These are phyloP conservation scores for Epinotia brunnichana DNA, from an alignment of 2,888 invertebrate species.

Conservation along the genomic window DNA sequence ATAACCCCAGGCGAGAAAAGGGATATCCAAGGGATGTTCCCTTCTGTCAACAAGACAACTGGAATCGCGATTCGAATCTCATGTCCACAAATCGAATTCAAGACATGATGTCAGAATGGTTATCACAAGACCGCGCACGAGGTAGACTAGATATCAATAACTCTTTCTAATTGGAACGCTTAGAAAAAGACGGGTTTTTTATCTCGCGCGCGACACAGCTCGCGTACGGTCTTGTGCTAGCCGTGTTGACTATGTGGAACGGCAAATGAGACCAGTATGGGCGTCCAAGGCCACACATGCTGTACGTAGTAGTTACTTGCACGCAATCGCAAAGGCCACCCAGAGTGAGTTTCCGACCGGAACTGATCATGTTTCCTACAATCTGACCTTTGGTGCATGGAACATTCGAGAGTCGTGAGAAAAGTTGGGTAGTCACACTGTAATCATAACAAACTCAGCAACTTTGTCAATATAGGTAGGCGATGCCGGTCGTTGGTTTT, in stretches of 20 bases:
- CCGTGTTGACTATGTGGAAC: slow-evolving; percentile 13
- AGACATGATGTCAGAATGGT: slow-evolving; percentile 14
- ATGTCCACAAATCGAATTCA: slow-evolving; percentile 13
- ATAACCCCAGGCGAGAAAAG: neutral
- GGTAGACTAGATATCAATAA: too few relatives aligned
- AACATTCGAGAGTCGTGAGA: slow-evolving; percentile 35
- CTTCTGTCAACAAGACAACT: too few relatives aligned
- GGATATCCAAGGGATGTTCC: too few relatives aligned
- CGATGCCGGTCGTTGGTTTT: slow-evolving; percentile 27
- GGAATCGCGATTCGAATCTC: neutral
- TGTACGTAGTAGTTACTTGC: neutral
- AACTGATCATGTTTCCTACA: slow-evolving; percentile 41
- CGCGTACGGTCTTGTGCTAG: too few relatives aligned
- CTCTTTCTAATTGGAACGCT: too few relatives aligned
- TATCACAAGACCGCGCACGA: too few relatives aligned
- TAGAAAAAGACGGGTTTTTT: too few relatives aligned
- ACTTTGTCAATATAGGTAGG: slow-evolving; percentile 9
- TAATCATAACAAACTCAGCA: slow-evolving; percentile 9
- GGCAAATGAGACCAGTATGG: slow-evolving; percentile 24
- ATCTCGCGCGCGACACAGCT: too few relatives aligned
- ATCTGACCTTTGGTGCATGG: slow-evolving; percentile 36
- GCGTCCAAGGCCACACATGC: slow-evolving; percentile 30
- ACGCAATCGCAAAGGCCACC: slow-evolving; percentile 25
- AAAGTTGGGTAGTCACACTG: slow-evolving; percentile 5
- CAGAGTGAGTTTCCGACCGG: slow-evolving; percentile 36